phyloP scores from a whole-genome alignment of 2,888 invertebrate genomes.

The Mycalesis mineus region DNA sequence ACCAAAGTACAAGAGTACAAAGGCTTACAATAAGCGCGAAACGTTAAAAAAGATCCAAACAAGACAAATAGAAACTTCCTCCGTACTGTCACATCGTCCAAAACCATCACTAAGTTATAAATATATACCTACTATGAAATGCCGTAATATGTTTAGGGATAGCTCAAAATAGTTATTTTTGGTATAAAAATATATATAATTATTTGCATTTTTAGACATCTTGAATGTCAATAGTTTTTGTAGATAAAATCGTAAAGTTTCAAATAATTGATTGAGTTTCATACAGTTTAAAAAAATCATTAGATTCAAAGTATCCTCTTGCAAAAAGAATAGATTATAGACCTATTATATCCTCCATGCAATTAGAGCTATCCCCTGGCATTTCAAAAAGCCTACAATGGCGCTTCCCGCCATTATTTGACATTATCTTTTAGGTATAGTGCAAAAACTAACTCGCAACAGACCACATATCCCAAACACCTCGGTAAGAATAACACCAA shows the following conservation, averaged over 20 bases:
- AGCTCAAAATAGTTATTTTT: too few relatives aligned
- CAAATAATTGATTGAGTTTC: too few relatives aligned
- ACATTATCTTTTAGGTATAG: slow-evolving; percentile 25
- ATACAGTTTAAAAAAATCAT: too few relatives aligned
- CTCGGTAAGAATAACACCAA: slow-evolving; percentile 65
- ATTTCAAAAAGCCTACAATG: slow-evolving; percentile 8
- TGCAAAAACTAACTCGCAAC: slow-evolving; percentile 45
- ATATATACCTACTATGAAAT: slow-evolving; percentile 4
- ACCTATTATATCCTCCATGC: neutral
- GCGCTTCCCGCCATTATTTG: slow-evolving; percentile 18
- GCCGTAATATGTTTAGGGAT: neutral
- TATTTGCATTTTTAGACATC: too few relatives aligned
- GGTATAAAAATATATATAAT: too few relatives aligned
- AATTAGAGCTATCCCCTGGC: neutral
- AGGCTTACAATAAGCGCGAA: slow-evolving; percentile 18
- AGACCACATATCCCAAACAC: slow-evolving; percentile 74
- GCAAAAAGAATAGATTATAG: too few relatives aligned
- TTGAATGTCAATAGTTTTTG: too few relatives aligned
- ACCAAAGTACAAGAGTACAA: slow-evolving; percentile 14
- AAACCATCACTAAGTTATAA: slow-evolving; percentile 14
- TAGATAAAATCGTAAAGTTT: too few relatives aligned
- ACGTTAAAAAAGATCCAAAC: slow-evolving; percentile 31
- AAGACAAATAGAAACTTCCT: slow-evolving; percentile 46
- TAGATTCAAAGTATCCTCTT: too few relatives aligned
- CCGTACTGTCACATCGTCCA: slow-evolving; percentile 34